Conservation (phyloP, 2,888 invertebrate species). For the Megaustenia siamemsis region DNA sequence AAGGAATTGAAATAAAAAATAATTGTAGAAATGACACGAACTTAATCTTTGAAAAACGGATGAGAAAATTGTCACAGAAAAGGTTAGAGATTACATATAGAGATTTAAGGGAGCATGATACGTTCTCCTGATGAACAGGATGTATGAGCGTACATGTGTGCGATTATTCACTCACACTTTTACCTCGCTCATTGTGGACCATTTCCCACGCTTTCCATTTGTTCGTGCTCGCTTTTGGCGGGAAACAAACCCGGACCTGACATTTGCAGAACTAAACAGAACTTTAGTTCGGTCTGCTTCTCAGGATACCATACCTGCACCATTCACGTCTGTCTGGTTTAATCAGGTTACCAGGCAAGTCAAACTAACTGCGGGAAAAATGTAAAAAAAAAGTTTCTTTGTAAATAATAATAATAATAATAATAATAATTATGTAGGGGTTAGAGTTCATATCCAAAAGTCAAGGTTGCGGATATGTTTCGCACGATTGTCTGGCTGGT, state of each 20-base stretch:
- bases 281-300: background rate
- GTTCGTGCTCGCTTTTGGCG: conserved; percentile 20
- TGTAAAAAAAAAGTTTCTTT: no score
- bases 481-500: no score
- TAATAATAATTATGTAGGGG: no score
- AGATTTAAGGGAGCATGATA: background rate
- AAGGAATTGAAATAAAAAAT: background rate
- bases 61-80: background rate
- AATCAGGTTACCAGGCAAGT: background rate
- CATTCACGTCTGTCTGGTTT: background rate
- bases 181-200: background rate
- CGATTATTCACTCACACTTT: conserved; percentile 13
- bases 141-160: background rate
- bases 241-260: background rate
- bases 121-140: background rate
- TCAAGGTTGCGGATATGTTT: no score
- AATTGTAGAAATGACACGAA: background rate
- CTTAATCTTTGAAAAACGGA: background rate
- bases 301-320: background rate
- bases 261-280: background rate
- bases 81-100: background rate
- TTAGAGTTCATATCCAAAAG: no score
- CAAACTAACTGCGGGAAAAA: no score
- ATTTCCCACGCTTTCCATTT: conserved; percentile 23
- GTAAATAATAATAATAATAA: no score